These are phyloP conservation scores for Nyctibius grandis DNA, from an alignment of 2,797 vertebrate species.

Conservation along the genomic window DNA sequence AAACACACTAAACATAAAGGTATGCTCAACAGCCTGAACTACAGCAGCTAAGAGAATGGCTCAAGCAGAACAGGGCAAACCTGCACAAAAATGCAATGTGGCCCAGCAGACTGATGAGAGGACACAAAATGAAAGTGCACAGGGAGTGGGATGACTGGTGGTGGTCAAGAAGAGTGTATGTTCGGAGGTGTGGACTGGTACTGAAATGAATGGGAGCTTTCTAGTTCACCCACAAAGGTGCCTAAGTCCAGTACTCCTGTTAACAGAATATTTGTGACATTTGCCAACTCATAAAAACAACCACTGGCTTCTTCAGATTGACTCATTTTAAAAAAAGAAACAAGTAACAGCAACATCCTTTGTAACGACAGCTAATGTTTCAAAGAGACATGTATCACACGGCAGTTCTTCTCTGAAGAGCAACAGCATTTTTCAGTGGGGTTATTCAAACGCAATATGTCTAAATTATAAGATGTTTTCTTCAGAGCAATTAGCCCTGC, in stretches of 20 bases:
- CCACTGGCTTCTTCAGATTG: not conserved
- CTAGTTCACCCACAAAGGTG: not conserved
- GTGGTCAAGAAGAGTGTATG: not conserved
- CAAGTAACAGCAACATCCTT: slow-evolving; percentile 26
- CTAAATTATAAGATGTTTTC: not conserved
- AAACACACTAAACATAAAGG: not conserved
- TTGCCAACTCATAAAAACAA: slow-evolving; percentile 22
- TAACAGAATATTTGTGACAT: slow-evolving; percentile 23
- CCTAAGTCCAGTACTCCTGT: not conserved
- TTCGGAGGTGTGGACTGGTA: not conserved
- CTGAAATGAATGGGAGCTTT: slow-evolving; percentile 11
- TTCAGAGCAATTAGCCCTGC: not conserved
- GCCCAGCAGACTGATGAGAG: not conserved
- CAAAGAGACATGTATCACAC: not conserved
- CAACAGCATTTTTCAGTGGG: not conserved
- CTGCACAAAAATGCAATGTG: not conserved
- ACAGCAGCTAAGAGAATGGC: not conserved
- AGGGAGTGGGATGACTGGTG: not conserved
- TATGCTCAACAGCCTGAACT: not conserved
- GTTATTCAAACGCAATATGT: not conserved
- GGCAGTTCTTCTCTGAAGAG: not conserved
- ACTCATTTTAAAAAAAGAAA: slow-evolving; percentile 36
- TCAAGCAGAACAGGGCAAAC: not conserved
- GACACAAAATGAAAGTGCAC: not conserved
- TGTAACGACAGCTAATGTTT: not conserved